Evolutionary conservation across 2,113 vertebrate genomes (phyloP).

Genomic region (Lichenostomus cassidix): DNA sequence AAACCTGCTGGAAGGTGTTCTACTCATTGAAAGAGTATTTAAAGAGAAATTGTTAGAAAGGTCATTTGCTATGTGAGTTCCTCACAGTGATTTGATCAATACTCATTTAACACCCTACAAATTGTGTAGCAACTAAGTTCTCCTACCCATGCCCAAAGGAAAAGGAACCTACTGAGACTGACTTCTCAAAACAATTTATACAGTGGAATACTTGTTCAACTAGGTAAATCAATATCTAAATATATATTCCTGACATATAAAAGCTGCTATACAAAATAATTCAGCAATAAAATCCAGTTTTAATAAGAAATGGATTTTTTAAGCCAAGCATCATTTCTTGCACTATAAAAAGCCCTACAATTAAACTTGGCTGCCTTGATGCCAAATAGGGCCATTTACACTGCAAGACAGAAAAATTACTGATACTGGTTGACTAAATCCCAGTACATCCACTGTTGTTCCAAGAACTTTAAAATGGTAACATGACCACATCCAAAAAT

Average conservation of each 20-base stretch:
- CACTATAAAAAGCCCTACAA: not conserved
- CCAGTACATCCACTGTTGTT: not conserved
- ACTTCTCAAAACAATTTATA: not conserved
- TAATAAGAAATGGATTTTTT: not conserved
- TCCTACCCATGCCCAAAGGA: not conserved
- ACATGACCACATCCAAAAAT: not conserved
- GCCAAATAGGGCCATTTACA: not conserved
- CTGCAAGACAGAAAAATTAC: not conserved
- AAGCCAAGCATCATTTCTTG: conserved; percentile 12
- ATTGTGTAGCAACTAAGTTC: not conserved
- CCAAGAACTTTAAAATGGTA: not conserved
- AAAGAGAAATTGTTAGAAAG: not conserved
- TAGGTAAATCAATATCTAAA: conserved; percentile 15
- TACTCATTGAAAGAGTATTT: not conserved
- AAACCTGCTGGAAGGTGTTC: not conserved
- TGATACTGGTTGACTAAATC: not conserved
- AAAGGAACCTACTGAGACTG: not conserved
- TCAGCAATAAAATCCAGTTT: conserved; percentile 38
- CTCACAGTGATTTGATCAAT: not conserved
- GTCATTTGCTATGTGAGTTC: not conserved
- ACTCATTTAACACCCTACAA: not conserved
- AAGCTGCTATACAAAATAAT: conserved; percentile 22
- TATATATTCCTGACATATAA: conserved; percentile 1
- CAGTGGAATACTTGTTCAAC: not conserved
- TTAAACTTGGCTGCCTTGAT: not conserved